Conservation (phyloP, 2,888 invertebrate species). For the Sthenelais limicola region DNA sequence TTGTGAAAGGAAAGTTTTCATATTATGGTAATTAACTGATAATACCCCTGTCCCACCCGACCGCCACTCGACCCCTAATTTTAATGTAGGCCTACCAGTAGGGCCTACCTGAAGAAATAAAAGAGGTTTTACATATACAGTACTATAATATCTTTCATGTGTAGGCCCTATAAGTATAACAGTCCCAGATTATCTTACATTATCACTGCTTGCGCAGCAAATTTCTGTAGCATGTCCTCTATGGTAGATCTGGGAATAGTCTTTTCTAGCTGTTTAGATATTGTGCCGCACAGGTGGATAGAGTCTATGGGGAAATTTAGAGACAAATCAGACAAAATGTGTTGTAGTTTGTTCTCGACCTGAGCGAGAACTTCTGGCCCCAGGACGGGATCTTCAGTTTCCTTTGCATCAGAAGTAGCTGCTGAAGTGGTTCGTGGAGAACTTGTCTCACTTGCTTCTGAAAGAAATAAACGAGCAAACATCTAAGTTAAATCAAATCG, state of each 20-base stretch:
- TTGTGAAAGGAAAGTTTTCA: no score
- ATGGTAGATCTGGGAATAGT: conserved; percentile 78
- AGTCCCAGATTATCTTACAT: conserved; percentile 58
- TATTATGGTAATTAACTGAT: no score
- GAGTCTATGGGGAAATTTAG: conserved; percentile 82
- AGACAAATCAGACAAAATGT: conserved; percentile 80
- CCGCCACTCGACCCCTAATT: not conserved
- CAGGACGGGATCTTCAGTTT: not conserved
- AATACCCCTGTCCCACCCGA: no score
- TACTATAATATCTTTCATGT: no score
- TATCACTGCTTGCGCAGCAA: conserved; percentile 83
- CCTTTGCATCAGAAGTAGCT: no score
- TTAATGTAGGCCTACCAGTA: no score
- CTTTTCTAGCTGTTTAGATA: conserved; percentile 74
- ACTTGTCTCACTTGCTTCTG: no score
- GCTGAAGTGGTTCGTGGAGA: no score
- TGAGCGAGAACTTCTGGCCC: conserved; percentile 70
- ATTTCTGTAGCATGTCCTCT: conserved; percentile 83
- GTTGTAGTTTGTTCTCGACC: conserved; percentile 79
- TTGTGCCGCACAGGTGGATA: conserved; percentile 77
- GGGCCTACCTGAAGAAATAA: no score
- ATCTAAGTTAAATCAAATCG: no score
- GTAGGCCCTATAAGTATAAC: not conserved
- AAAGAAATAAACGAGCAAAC: no score
- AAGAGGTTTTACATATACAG: not conserved